Evolutionary conservation across 1,140 invertebrate genomes (phyloP).

Genomic region (Drosophila orosa): DNA sequence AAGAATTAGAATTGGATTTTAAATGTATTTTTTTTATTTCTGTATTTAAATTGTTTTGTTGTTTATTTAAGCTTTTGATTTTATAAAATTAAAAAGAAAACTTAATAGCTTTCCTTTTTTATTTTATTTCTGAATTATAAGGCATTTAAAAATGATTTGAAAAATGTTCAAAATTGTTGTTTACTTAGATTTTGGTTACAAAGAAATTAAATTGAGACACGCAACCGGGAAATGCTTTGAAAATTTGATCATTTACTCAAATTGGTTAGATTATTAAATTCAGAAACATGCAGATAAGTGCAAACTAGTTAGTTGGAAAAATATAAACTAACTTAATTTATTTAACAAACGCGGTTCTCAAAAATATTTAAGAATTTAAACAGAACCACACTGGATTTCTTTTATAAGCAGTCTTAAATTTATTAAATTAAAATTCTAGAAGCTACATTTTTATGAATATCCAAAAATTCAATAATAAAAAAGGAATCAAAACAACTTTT

Average conservation of each 20-base stretch:
- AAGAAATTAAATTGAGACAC: conserved; percentile 17
- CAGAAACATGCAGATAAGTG: not conserved
- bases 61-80: not conserved
- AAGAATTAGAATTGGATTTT: not conserved
- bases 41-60: not conserved
- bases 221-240: conserved; percentile 28
- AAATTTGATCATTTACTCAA: conserved; percentile 17
- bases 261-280: conserved; percentile 17
- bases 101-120: not conserved
- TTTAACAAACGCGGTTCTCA: too few species aligned
- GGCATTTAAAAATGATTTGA: conserved; percentile 10
- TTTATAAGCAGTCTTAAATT: too few species aligned
- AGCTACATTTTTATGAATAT: too few species aligned
- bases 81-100: not conserved
- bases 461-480: too few species aligned
- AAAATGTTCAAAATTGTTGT: conserved; percentile 7
- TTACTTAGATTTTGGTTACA: conserved; percentile 13
- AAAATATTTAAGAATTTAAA: too few species aligned
- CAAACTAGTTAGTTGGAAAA: not conserved
- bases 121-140: conserved; percentile 1
- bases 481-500: not conserved
- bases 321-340: not conserved
- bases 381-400: too few species aligned
- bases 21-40: not conserved
- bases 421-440: too few species aligned